Base-by-base conservation (phyloP, 64 coral and sea anemone species). In the Catalaphyllia jardinei region DNA sequence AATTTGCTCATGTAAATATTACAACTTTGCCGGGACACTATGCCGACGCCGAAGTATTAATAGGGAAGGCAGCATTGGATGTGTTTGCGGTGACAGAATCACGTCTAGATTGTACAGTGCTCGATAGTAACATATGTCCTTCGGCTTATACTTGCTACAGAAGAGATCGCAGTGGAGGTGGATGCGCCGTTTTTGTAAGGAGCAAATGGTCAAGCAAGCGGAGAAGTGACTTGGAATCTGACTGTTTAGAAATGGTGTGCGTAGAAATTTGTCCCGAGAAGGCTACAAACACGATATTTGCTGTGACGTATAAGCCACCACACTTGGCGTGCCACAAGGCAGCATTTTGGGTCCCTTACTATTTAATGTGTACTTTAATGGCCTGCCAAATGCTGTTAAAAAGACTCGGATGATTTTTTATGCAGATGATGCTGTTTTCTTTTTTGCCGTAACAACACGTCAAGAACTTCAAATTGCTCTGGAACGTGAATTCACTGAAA, bases 271-370 rank as follows among this genome's bases (percentile, higher is more conserved):
- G 83, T 67, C 90, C 82, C 38, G 74, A 87, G 1, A 86, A 92
- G 62, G 75, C 90, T 55, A 87, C 87, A 28, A 92, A 92, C 91
- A 87, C 91, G 63, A 87, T 92, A 55, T 87, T 87, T 72, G 75
- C 60, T 79, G 91, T 79, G 50, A 79, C 87, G 24, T 87, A 87
- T 51, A 87, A 79, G 8, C 74, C 82, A 76, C 82, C 90, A 86
- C n/a, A n/a, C n/a, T n/a, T n/a, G n/a, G n/a, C n/a, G n/a, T n/a
- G n/a, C n/a, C n/a, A n/a, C n/a, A n/a, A n/a, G n/a, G n/a, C n/a
- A n/a, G n/a, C n/a, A n/a, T n/a, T n/a, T n/a, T n/a, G n/a, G n/a
- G n/a, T n/a, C n/a, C n/a, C n/a, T n/a, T n/a, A n/a, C n/a, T n/a
- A n/a, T n/a, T n/a, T n/a, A n/a, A n/a, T n/a, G n/a, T n/a, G n/a